Base-by-base conservation (phyloP, 2,797 vertebrate species). In the Corythornis leucogaster region DNA sequence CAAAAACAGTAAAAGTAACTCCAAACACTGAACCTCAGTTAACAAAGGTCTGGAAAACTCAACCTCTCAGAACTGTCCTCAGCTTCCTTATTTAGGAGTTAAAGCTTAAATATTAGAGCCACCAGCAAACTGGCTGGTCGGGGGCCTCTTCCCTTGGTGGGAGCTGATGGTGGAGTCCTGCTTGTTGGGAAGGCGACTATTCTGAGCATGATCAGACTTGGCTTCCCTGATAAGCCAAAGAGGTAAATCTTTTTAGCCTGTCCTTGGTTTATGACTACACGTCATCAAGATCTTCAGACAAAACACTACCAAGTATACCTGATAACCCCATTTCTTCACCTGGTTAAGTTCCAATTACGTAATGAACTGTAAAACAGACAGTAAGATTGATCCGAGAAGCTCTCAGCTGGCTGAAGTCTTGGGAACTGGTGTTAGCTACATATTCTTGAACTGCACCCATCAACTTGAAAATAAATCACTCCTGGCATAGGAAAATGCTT, bases 161-260 rank as follows among this genome's bases (percentile, higher is more conserved):
- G 28, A 76, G 74, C 0, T 8, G 24, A 45, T 5, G 22, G 20
- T 25, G 24, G 50, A 71, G 66, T 50, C 15, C 40, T 68, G 35
- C 40, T 35, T 74, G 51, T 14, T 64, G 35, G 57, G 74, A 31
- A 35, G 0, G 0, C 0, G 2, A 31, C 30, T 19, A 16, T 42
- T 30, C 28, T 14, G 45, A 58, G 20, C 1, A 3, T 8, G 21
- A 85, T 53, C n/a, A 46, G 55, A 85, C n/a, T 10, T 40, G 35
- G 43, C 28, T 82, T 82, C 55, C 55, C 48, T 66, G 30, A 8
- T 43, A 73, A 85, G 33, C 31, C 43, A 40, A 64, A 80, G 26
- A 10, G 26, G 18, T 46, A 68, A 66, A 69, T 33, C 63, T 64
- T 89, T 69, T 80, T 69, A 80, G 40, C 17, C 31, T 51, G 38